Conservation (phyloP, 2,113 vertebrate species). For the Dryoscopus gambensis region DNA sequence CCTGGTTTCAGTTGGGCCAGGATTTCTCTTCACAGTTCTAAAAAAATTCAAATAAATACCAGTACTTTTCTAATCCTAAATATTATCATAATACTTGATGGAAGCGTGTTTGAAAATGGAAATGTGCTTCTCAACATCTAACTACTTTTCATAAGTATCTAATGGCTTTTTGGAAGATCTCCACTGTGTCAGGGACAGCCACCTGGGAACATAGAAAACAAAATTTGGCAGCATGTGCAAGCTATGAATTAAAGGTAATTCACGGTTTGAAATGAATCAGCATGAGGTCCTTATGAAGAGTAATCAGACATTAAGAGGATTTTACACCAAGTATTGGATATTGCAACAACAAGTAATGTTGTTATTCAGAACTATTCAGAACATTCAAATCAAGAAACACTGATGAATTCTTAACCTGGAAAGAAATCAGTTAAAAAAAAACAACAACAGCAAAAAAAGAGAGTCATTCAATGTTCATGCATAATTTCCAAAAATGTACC, state of each 20-base stretch:
- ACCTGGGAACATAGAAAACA: slow-evolving; percentile 69
- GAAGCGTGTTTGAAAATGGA: slow-evolving; percentile 37
- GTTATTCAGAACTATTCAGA: slow-evolving; percentile 55
- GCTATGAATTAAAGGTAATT: slow-evolving; percentile 78
- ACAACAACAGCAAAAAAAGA: background rate
- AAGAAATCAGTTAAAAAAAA: background rate
- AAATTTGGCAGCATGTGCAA: slow-evolving; percentile 69
- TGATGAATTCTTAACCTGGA: slow-evolving; percentile 33
- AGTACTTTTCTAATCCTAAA: background rate
- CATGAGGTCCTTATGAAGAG: slow-evolving; percentile 68
- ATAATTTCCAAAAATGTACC: background rate
- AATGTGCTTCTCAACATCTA: background rate
- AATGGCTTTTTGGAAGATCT: slow-evolving; percentile 68
- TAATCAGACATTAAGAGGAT: slow-evolving; percentile 74
- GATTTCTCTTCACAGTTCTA: background rate
- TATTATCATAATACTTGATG: background rate
- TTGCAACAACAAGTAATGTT: slow-evolving; percentile 68
- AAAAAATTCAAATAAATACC: background rate
- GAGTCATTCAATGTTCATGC: background rate
- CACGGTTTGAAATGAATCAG: slow-evolving; percentile 70
- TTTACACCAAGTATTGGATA: slow-evolving; percentile 70
- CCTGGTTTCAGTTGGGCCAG: background rate
- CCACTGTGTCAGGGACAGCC: slow-evolving; percentile 57
- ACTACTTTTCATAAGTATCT: slow-evolving; percentile 57
- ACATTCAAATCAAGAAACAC: slow-evolving; percentile 32